phyloP scores from a whole-genome alignment of 2,113 vertebrate species.

The Cervus canadensis region DNA sequence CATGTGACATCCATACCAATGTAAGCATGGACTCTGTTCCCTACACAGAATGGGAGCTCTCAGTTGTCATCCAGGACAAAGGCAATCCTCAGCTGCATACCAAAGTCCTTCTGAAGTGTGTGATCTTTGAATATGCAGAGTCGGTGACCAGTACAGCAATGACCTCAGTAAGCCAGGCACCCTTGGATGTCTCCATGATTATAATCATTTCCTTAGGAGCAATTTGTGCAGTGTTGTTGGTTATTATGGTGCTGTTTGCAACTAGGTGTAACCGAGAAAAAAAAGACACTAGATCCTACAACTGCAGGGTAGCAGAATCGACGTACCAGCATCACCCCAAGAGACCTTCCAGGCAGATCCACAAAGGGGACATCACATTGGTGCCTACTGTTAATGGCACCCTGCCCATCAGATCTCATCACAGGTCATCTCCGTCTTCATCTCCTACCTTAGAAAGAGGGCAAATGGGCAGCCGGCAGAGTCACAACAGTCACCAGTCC shows the following conservation, averaged over 20 bases:
- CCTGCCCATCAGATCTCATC: constrained; percentile 92
- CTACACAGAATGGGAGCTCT: constrained; percentile 87
- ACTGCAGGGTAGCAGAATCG: constrained; percentile 94
- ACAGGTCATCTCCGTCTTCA: constrained; percentile 89
- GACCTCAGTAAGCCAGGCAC: constrained; percentile 81
- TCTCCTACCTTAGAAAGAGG: constrained; percentile 93
- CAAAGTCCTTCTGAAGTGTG: constrained; percentile 87
- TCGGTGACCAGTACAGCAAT: constrained; percentile 85
- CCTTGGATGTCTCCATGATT: constrained; percentile 93
- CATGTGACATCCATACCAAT: constrained; percentile 94
- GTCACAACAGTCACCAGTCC: constrained; percentile 95
- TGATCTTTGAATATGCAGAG: constrained; percentile 86
- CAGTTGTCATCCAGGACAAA: constrained; percentile 91
- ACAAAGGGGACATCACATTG: constrained; percentile 97
- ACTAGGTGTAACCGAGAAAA: constrained; percentile 94
- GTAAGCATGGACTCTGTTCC: constrained; percentile 86
- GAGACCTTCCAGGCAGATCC: constrained; percentile 95
- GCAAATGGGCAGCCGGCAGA: constrained; percentile 92
- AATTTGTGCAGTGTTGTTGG: constrained; percentile 90
- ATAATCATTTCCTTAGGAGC: constrained; percentile 95
- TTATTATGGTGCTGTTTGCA: constrained; percentile 96
- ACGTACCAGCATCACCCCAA: constrained; percentile 98
- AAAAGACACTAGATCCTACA: constrained; percentile 95
- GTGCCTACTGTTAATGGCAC: constrained; percentile 94
- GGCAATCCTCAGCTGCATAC: constrained; percentile 88